Base-by-base conservation (phyloP, 2,888 invertebrate genomes). In the Anticlea derivata region DNA sequence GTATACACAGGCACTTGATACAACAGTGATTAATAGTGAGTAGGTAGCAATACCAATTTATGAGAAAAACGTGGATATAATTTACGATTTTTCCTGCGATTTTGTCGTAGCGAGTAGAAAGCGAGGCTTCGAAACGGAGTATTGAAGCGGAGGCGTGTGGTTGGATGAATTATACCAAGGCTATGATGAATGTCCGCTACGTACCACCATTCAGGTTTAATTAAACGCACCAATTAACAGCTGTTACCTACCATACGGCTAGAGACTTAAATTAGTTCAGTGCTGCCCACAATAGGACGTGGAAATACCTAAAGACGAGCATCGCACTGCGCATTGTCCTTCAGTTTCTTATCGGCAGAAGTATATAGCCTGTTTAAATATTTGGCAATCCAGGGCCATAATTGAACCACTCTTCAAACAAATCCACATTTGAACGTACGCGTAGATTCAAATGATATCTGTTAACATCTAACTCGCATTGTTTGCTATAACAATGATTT, bases 201-300 rank as follows among this genome's bases (percentile, higher is more conserved):
- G 55, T 60, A 62, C 50, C 43, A 56, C 55, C 49, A 63, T 65
- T 74, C 54, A 51, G 58, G 62, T 68, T 73, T 75, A 76, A 79
- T 78, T 70, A 70, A 68, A 60, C 65, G 66, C 71, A 68, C 63
- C 64, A 76, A 75, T 76, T 73, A 76, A 63, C 75, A 67, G 62
- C 70, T 77, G 75, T 69, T n/a, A 60, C 58, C 17, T 11, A 47
- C 51, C 41, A 30, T 46, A 38, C 17, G 17, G n/a, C n/a, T n/a
- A n/a, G n/a, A n/a, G n/a, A n/a, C n/a, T n/a, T n/a, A n/a, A 52
- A 54, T 50, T 44, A 31, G 45, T 48, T 34, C 50, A 45, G 40
- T 33, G 43, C 11, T 38, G 29, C 40, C 11, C 30, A 41, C 45
- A 30, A 38, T 38, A 38, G 24, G 45, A 38, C 24, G 17, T 22